Conservation (phyloP, 2,113 vertebrate species). For the Campylomormyrus numenius region DNA sequence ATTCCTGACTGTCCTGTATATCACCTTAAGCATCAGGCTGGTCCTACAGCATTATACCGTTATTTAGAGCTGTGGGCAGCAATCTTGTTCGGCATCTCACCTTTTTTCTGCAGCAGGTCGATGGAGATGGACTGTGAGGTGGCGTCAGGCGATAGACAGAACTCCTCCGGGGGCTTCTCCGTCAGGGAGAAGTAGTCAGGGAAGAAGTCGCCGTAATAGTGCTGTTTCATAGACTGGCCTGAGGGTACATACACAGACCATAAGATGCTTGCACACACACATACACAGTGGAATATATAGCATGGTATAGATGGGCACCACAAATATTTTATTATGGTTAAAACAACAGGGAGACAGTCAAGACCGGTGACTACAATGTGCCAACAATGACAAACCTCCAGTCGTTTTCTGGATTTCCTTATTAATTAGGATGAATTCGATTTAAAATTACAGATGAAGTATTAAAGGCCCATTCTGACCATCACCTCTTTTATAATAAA, state of each 20-base stretch:
- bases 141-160: conserved; percentile 89
- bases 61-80: background rate
- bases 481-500: background rate
- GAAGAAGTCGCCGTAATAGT: conserved; percentile 73
- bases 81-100: conserved; percentile 40
- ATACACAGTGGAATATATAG: background rate
- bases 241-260: conserved; percentile 7
- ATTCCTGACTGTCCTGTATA: background rate
- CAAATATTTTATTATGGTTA: background rate
- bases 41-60: background rate
- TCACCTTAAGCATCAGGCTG: background rate
- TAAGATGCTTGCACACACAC: background rate
- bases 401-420: background rate
- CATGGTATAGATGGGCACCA: background rate
- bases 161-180: conserved; percentile 89
- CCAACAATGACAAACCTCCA: background rate
- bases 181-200: conserved; percentile 90
- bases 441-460: background rate
- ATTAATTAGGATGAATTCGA: background rate
- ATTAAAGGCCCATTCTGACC: background rate
- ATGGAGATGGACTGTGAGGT: conserved; percentile 75
- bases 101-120: conserved; percentile 84
- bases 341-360: background rate
- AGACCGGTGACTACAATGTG: background rate
- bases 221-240: conserved; percentile 64